Evolutionary conservation across 1,140 invertebrate genomes (phyloP).

Genomic region (Sitobion miscanthi): DNA sequence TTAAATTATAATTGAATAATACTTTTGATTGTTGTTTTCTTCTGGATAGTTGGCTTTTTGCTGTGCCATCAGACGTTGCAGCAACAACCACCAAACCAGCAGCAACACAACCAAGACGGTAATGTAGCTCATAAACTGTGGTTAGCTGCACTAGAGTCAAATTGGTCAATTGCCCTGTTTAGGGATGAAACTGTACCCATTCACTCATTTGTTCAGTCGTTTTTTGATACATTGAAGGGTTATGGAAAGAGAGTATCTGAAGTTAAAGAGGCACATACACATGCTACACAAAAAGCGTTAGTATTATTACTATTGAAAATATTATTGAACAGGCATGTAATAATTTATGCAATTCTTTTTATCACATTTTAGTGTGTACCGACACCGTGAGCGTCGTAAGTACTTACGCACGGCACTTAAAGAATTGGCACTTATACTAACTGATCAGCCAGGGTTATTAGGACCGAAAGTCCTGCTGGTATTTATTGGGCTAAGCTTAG

Average conservation of each 20-base stretch:
- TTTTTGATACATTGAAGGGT: constrained; percentile 95
- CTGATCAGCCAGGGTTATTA: constrained; percentile 96
- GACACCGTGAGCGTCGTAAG: constrained; percentile 93
- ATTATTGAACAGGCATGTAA: neutral
- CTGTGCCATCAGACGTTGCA: constrained; percentile 85
- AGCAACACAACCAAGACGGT: neutral
- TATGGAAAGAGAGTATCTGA: constrained; percentile 91
- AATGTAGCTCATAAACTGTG: constrained; percentile 74
- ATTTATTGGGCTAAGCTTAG: constrained; percentile 93
- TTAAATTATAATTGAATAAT: neutral
- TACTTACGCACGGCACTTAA: constrained; percentile 94
- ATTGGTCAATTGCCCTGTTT: constrained; percentile 94
- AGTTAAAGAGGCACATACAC: constrained; percentile 92
- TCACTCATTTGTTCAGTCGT: constrained; percentile 90
- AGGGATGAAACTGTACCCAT: constrained; percentile 97
- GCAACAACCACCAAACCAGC: constrained; percentile 75
- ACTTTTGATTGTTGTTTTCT: neutral
- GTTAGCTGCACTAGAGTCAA: constrained; percentile 87
- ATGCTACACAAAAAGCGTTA: constrained; percentile 83
- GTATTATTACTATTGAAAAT: constrained; percentile 29
- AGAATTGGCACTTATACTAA: constrained; percentile 92
- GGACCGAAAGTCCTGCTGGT: constrained; percentile 96
- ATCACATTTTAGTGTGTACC: constrained; percentile 67
- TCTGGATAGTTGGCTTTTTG: constrained; percentile 80
- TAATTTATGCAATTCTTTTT: neutral